phyloP scores from a whole-genome alignment of 2,797 vertebrate genomes.

The Microctenopoma stevenorrisi region DNA sequence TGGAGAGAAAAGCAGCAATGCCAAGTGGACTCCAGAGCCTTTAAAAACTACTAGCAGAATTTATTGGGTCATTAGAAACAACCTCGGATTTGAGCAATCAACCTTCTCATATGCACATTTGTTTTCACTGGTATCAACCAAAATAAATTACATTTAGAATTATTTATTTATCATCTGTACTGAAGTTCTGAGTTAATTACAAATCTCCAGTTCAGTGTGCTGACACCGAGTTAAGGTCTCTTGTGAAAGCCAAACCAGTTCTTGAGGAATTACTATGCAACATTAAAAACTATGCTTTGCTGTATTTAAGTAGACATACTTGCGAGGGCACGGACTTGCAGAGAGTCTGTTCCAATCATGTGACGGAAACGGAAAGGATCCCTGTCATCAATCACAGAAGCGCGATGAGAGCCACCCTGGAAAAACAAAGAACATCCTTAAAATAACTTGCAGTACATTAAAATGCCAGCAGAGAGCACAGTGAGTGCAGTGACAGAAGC shows the following conservation, averaged over 20 bases:
- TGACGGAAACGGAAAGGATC: slow-evolving; percentile 95
- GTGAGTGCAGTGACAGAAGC: slow-evolving; percentile 22
- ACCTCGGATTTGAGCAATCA: slow-evolving; percentile 49
- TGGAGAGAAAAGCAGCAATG: slow-evolving; percentile 10
- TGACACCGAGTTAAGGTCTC: neutral
- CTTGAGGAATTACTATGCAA: slow-evolving; percentile 4
- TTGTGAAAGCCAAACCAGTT: neutral
- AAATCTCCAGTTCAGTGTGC: neutral
- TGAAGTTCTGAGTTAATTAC: too few relatives aligned
- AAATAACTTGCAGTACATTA: slow-evolving; percentile 35
- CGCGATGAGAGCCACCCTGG: slow-evolving; percentile 91
- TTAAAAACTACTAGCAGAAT: slow-evolving; percentile 1
- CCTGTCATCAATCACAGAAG: slow-evolving; percentile 90
- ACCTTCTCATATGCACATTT: slow-evolving; percentile 1
- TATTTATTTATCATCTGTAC: neutral
- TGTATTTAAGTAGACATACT: slow-evolving; percentile 73
- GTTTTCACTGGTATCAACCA: slow-evolving; percentile 1
- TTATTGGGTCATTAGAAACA: slow-evolving; percentile 4
- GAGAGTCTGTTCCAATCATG: slow-evolving; percentile 94
- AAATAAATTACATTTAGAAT: slow-evolving; percentile 2
- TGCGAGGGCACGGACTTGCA: slow-evolving; percentile 90
- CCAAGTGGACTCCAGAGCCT: neutral
- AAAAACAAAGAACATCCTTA: slow-evolving; percentile 2
- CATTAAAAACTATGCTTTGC: neutral
- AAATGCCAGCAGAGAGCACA: slow-evolving; percentile 53